Percentiles rank a stretch among this genome's conserved stretches.
phyloP scores from a whole-genome alignment of 2,113 vertebrate species.

The Anguilla rostrata region DNA sequence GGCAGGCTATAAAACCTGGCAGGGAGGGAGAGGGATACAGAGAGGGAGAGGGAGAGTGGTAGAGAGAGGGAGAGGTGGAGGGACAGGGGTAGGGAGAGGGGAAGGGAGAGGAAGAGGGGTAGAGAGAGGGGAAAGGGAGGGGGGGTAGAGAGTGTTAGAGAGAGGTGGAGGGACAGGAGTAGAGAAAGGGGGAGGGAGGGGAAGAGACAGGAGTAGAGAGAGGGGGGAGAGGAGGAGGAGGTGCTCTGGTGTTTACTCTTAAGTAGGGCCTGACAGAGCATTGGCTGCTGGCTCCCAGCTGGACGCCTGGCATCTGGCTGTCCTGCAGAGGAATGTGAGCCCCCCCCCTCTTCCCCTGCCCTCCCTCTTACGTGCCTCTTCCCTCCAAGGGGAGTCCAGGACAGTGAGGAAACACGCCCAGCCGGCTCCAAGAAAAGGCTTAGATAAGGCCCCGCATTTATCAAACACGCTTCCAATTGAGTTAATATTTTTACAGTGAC shows the following conservation, averaged over 20 bases:
- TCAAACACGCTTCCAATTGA: neutral
- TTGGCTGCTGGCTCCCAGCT: constrained; percentile 56
- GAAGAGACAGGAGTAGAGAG: neutral
- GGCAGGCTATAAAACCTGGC: neutral
- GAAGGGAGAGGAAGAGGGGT: neutral
- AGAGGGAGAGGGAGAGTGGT: neutral
- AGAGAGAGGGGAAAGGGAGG: neutral
- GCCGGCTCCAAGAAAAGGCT: constrained; percentile 41
- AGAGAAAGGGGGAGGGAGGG: neutral
- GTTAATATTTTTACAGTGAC: neutral
- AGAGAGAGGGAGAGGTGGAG: neutral
- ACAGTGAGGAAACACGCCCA: constrained; percentile 40
- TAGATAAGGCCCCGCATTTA: constrained; percentile 9
- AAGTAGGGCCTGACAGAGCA: constrained; percentile 25
- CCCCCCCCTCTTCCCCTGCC: constrained; percentile 19
- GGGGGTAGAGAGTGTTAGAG: no score
- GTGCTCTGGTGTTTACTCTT: neutral
- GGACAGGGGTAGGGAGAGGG: neutral
- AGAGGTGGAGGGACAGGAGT: no score
- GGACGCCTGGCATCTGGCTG: constrained; percentile 52
- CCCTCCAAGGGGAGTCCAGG: constrained; percentile 48
- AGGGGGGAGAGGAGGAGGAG: neutral
- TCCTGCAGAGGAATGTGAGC: constrained; percentile 55
- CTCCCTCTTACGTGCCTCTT: constrained; percentile 13
- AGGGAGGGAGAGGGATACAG: neutral